Evolutionary conservation across 2,113 vertebrate genomes (phyloP).

Genomic region (Malaclemys terrapin): DNA sequence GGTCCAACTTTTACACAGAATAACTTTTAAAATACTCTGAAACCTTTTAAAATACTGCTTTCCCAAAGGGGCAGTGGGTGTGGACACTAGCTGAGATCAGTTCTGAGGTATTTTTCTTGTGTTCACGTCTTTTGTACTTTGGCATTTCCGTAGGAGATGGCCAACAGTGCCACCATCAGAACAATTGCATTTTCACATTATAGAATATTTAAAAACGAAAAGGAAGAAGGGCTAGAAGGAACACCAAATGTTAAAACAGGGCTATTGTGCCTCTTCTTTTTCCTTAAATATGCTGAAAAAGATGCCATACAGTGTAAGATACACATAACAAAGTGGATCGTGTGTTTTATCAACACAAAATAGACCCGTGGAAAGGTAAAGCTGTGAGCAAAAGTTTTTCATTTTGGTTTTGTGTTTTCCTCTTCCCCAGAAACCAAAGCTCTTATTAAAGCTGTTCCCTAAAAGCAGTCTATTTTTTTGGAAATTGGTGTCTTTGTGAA

Average conservation of each 20-base stretch:
- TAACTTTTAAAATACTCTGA: neutral
- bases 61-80: neutral
- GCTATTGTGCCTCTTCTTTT: neutral
- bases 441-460: neutral
- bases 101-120: neutral
- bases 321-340: neutral
- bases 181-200: neutral
- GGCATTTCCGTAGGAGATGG: neutral
- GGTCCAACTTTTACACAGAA: neutral
- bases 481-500: neutral
- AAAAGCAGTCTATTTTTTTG: neutral
- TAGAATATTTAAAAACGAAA: neutral
- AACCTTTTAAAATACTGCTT: neutral
- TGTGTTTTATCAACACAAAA: neutral
- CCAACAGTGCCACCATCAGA: constrained; percentile 6
- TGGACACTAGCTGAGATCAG: neutral
- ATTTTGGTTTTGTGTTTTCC: neutral
- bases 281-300: neutral
- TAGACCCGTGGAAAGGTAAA: neutral
- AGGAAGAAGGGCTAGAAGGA: neutral
- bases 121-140: neutral
- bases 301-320: neutral
- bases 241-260: neutral
- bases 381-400: neutral
- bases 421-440: neutral